Base-by-base conservation (phyloP, 2,113 vertebrate genomes). In the Malurus melanocephalus region DNA sequence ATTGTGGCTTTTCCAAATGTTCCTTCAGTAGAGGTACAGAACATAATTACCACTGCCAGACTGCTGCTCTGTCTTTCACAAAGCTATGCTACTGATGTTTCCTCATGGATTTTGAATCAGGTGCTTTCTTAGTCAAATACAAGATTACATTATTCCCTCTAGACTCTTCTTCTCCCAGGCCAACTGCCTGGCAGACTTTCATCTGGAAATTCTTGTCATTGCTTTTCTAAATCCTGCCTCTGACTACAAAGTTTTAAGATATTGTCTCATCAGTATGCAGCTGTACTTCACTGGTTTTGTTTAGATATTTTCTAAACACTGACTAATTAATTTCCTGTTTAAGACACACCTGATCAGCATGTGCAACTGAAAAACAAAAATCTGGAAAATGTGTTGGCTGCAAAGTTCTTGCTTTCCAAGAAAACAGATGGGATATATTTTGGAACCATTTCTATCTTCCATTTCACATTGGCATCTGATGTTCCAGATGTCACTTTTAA, bases 281-380 rank as follows among this genome's bases (percentile, higher is more conserved):
- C 93, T 89, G 12, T 88, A 89, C 57, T 53, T 85, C 84, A 90
- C 71, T 61, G 28, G 27, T 38, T 93, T 51, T 85, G 56, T 93
- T 90, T 93, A 68, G 60, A 56, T 91, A 65, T 78, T 88, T 94
- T 93, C 55, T 93, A 89, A 94, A 85, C 77, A 64, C 17, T 51
- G 53, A 93, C 53, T 95, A 95, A 95, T 96, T 96, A 83, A 87
- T 95, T 95, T 95, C 32, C 73, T 49, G n/a, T 88, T 85, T 78
- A 83, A 94, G 55, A 73, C 66, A 62, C 60, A 85, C 53, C 73
- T 90, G 80, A 90, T 59, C 42, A 77, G 65, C 96, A 95, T 91
- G 33, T 35, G 13, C 19, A 88, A 76, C 33, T 6, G 24, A 38
- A 67, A 59, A 40, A n/a, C 22, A 76, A 52, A 85, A 80, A 84